Evolutionary conservation across 1,140 invertebrate species (phyloP).

Genomic region (Doryteuthis pealeii): DNA sequence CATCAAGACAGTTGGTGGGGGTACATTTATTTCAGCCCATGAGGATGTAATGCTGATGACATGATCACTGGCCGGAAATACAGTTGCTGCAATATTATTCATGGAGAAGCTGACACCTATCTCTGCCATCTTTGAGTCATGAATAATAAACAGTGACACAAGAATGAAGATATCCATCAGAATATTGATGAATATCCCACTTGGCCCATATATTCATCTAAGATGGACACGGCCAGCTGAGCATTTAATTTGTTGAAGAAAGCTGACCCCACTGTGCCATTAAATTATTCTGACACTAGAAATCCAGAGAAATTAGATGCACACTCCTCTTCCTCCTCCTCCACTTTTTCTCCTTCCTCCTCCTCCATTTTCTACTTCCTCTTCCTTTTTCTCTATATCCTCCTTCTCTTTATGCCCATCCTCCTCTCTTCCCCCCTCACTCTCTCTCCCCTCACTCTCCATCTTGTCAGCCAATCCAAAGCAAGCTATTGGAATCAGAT

Average conservation of each 20-base stretch:
- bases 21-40: background rate
- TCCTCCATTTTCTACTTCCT: background rate
- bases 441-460: background rate
- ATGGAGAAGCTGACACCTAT: background rate
- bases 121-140: background rate
- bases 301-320: conserved; percentile 1
- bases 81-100: conserved; percentile 2
- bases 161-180: conserved; percentile 1
- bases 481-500: too few species aligned
- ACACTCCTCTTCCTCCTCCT: background rate
- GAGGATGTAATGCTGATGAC: background rate
- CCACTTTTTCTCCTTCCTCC: background rate
- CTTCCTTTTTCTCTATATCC: background rate
- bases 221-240: background rate
- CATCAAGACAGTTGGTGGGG: too few species aligned
- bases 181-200: conserved; percentile 9
- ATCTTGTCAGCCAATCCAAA: too few species aligned
- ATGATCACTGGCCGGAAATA: conserved; percentile 6
- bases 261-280: background rate
- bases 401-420: background rate
- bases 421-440: background rate
- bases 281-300: conserved; percentile 10
- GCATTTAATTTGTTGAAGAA: background rate
- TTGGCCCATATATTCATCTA: background rate
- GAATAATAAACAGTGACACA: background rate